Conservation (phyloP, 2,113 vertebrate genomes). For the Aspiorhynchus laticeps region DNA sequence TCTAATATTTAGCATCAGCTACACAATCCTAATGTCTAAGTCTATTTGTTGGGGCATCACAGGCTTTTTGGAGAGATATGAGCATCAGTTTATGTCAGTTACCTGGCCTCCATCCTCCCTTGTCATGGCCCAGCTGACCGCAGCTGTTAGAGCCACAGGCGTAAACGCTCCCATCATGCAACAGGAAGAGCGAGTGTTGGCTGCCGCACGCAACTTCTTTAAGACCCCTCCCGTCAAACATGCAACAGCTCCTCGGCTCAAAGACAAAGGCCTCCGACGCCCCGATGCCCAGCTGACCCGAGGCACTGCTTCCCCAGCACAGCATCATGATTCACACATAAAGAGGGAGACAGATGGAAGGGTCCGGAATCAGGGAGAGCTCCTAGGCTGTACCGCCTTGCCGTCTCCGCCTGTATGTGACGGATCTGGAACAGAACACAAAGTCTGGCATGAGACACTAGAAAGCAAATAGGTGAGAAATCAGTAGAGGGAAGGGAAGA, state of each 20-base stretch:
- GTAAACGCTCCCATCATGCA: constrained; percentile 91
- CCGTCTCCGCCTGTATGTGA: constrained; percentile 69
- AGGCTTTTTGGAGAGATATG: not conserved
- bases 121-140: constrained; percentile 92
- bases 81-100: constrained; percentile 45
- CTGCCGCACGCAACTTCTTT: constrained; percentile 89
- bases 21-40: not conserved
- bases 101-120: constrained; percentile 86
- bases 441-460: constrained; percentile 13
- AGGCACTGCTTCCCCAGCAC: constrained; percentile 92
- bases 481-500: not conserved
- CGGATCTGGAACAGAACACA: constrained; percentile 58
- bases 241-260: constrained; percentile 82
- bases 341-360: constrained; percentile 38
- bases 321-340: constrained; percentile 79
- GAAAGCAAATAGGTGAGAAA: not conserved
- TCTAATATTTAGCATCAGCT: not conserved
- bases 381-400: constrained; percentile 69
- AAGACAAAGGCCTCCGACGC: constrained; percentile 75
- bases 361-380: constrained; percentile 51
- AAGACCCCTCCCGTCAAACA: constrained; percentile 81
- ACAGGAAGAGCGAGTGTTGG: constrained; percentile 88
- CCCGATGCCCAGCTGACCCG: constrained; percentile 87
- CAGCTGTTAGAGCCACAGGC: constrained; percentile 91
- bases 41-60: not conserved